phyloP scores from a whole-genome alignment of 1,140 invertebrate species.

The Dinothrombium tinctorium region DNA sequence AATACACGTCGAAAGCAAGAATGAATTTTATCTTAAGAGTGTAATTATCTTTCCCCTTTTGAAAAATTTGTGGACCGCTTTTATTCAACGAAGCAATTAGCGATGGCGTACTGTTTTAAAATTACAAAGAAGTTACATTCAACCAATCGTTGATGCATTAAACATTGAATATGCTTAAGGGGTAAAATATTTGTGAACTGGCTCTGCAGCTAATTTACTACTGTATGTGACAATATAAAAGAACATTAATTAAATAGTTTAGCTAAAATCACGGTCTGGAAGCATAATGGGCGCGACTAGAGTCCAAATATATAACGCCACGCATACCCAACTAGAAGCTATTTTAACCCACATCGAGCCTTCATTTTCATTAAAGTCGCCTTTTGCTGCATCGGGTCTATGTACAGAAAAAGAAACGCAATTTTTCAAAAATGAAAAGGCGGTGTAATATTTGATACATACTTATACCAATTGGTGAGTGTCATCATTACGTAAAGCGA shows the following conservation, averaged over 20 bases:
- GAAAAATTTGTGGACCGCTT: no score
- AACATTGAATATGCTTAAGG: no score
- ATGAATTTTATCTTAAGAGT: no score
- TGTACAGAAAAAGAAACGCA: constrained; percentile 8
- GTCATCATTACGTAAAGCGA: constrained; percentile 99
- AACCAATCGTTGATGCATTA: no score
- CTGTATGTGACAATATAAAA: no score
- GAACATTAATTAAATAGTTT: background rate
- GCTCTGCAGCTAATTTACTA: no score
- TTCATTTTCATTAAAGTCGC: constrained; percentile 47
- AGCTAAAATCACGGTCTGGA: constrained; percentile 56
- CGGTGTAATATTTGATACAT: constrained; percentile 27
- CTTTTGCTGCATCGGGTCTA: constrained; percentile 21
- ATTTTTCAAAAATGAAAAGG: background rate
- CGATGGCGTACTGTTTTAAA: no score
- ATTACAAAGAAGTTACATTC: no score
- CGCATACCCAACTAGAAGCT: constrained; percentile 81
- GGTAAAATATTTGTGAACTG: no score
- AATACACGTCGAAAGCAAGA: no score
- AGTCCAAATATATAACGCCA: constrained; percentile 78
- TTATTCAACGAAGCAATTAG: no score
- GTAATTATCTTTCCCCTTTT: no score
- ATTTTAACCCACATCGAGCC: constrained; percentile 98
- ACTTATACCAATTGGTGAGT: constrained; percentile 97
- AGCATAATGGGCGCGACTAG: constrained; percentile 69